A percentile compares a stretch with the other conserved stretches of the same genome.
These are phyloP conservation scores for Mechanitis messenoides DNA, from an alignment of 2,888 invertebrate species.

Conservation along the genomic window DNA sequence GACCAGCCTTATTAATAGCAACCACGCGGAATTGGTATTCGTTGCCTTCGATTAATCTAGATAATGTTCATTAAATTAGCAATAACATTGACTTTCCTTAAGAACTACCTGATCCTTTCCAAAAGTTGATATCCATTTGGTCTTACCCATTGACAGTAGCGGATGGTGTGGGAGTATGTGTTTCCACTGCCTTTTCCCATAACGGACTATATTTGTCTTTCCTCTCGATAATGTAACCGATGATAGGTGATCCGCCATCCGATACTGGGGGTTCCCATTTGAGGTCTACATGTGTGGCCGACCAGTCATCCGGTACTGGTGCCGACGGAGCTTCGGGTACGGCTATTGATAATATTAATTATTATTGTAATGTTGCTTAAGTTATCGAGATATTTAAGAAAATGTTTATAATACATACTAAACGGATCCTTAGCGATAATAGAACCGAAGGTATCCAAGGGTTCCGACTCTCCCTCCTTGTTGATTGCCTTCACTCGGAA, in stretches of 20 bases:
- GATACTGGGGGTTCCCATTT: slow-evolving; percentile 92
- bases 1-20: slow-evolving; percentile 96
- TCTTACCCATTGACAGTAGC: slow-evolving; percentile 88
- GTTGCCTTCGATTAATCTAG: slow-evolving; percentile 90
- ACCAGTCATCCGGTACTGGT: slow-evolving; percentile 95
- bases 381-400: neutral
- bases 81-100: too few species aligned
- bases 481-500: slow-evolving; percentile 96
- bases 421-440: slow-evolving; percentile 97
- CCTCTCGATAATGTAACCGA: slow-evolving; percentile 94
- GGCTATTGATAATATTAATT: slow-evolving; percentile 67
- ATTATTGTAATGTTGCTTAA: neutral
- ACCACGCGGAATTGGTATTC: slow-evolving; percentile 98
- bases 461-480: slow-evolving; percentile 97
- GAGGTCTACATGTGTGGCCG: slow-evolving; percentile 92
- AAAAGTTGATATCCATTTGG: neutral
- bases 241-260: slow-evolving; percentile 96
- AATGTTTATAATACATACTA: slow-evolving; percentile 78
- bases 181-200: slow-evolving; percentile 95
- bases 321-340: slow-evolving; percentile 91
- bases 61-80: neutral
- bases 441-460: slow-evolving; percentile 93
- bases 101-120: neutral
- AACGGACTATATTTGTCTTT: slow-evolving; percentile 93
- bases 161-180: slow-evolving; percentile 82